Evolutionary conservation across 2,113 vertebrate genomes (phyloP), one percentile per base, ranked within the genome.

Genomic region (Salvelinus alpinus): DNA sequence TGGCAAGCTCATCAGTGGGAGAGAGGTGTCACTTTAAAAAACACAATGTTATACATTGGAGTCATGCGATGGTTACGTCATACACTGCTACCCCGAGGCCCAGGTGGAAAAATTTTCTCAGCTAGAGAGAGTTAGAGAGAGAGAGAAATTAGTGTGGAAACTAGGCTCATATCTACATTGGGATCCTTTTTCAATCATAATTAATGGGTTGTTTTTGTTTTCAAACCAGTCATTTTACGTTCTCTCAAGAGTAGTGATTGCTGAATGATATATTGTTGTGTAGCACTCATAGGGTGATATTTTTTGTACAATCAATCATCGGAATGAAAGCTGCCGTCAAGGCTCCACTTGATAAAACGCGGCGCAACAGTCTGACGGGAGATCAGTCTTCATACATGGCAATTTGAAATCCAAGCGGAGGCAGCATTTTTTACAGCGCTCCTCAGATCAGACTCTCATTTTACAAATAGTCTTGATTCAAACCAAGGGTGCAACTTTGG

Each of bases 1-100:
- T 47, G 5, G 14, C 25, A 64, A 5, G 18, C 72, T 57, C n/a
- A 24, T 31, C 59, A 44, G 13, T n/a, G 14, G 22, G 13, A 71
- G 20, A 64, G 59, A 64, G 51, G 31, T 69, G 74, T 75, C 27
- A 68, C 25, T 51, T 72, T 6, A 67, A 14, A 9, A 48, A 34
- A 7, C 27, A 65, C 31, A 64, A 31, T 34, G 38, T 57, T 24
- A 13, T 3, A 66, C 34, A 59, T 72, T 34, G 16, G 29, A 31
- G 20, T 20, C 25, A 75, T 14, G 20, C 12, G 4, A 7, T 14
- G 14, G 14, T 22, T 70, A 27, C 34, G 57, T 66, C 73, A 34
- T 27, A 13, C 29, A 12, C 70, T 57, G 20, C 20, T 29, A 29
- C 18, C 4, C 51, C 38, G 9, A 44, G 9, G 38, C 38, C 38